Conservation (phyloP, 2,113 vertebrate species). For the Lota lota region DNA sequence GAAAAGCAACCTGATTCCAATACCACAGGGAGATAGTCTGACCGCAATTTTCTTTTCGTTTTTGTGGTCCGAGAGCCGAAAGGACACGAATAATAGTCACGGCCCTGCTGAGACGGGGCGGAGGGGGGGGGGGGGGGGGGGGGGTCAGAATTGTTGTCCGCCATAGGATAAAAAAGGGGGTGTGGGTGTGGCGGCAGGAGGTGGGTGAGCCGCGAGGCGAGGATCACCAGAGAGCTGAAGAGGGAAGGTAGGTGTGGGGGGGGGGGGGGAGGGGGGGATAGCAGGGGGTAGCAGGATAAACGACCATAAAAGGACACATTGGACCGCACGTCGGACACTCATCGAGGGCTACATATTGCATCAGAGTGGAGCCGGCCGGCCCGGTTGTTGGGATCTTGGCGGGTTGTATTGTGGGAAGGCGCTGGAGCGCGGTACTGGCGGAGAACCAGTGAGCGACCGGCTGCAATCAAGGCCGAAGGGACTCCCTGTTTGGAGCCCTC, state of each 20-base stretch:
- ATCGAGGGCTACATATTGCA: conserved; percentile 14
- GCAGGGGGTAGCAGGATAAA: too few species aligned
- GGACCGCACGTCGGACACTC: conserved; percentile 8
- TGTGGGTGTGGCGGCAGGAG: neutral
- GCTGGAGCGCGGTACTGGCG: neutral
- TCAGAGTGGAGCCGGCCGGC: conserved; percentile 20
- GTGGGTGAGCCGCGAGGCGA: too few species aligned
- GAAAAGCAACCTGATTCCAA: too few species aligned
- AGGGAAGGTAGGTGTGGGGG: too few species aligned
- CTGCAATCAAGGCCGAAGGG: too few species aligned
- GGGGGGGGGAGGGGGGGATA: too few species aligned
- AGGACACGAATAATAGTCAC: neutral
- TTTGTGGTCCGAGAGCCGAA: neutral
- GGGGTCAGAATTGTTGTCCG: neutral
- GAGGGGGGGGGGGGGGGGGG: too few species aligned
- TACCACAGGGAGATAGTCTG: neutral
- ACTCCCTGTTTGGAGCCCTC: too few species aligned
- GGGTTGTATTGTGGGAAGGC: neutral
- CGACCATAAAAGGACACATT: conserved; percentile 9
- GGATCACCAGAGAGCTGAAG: too few species aligned
- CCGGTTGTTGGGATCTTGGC: conserved; percentile 2
- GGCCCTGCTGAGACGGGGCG: neutral
- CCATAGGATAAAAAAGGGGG: neutral
- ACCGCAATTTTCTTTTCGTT: too few species aligned
- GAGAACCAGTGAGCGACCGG: too few species aligned